Base-by-base conservation (phyloP, 2,888 invertebrate species). In the Xylophagus ater region DNA sequence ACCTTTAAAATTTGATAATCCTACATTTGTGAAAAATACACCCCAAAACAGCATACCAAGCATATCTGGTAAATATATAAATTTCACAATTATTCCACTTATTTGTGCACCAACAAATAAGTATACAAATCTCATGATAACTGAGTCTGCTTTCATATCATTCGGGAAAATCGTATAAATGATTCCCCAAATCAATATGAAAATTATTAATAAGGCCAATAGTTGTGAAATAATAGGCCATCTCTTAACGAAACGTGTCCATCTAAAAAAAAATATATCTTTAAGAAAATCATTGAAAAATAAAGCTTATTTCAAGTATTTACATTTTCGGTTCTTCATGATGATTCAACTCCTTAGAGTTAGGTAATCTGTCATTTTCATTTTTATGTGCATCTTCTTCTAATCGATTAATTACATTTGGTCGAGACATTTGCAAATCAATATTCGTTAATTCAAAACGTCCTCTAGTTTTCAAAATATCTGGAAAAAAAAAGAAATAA, bases 31-130 rank as follows among this genome's bases (percentile, higher is more conserved):
- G 37, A 70, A 64, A 7, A 69, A 53, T 4, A 76, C 69, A 9
- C 77, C 76, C 36, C 73, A 70, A 31, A 76, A 58, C 2, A 77
- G 57, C 76, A 77, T 76, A 10, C 77, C 77, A 41, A 77, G 62
- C 55, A 76, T 68, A 5, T 76, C 75, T 1, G 76, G 65, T 46
- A 65, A 38, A 23, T 53, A 51, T 3, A 58, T 35, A 6, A 59
- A 55, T 30, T 56, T 53, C 23, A 59, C 58, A 42, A 63, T 38
- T n/a, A 59, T 51, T 1, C 65, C 65, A 8, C 52, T 44, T 17
- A 57, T 43, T 41, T 65, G 59, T 6, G 65, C 65, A 2, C 65
- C 62, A 37, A 61, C 54, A 47, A 65, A 62, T 3, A 65, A 48
- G 36, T 60, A 55, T 33, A 54, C 52, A 38, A 65, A 56, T 13